Evolutionary conservation across 2,113 vertebrate species (phyloP), one percentile per base, ranked within the genome.

Genomic region (Delphinapterus leucas): DNA sequence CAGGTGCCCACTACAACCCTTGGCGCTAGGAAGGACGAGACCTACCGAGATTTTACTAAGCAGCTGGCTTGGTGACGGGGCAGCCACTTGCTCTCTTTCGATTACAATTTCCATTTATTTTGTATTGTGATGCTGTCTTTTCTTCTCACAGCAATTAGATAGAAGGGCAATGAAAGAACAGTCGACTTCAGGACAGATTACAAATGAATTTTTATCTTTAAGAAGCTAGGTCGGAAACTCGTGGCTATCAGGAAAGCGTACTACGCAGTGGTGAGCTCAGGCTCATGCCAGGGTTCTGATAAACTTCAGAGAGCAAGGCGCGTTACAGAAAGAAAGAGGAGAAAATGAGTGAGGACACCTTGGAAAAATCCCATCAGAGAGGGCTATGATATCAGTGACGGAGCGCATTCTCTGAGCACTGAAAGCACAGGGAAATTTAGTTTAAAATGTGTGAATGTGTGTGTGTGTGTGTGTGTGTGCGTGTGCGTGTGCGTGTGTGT

Each of bases 171-270:
- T 2, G 68, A 84, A 97, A 94, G 87, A 97, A 60, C 61, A 96
- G 82, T 61, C 33, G 63, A 94, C 83, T 95, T 96, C 88, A n/a
- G 93, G 96, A 97, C 86, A 97, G 74, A 93, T 95, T 82, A 92
- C 67, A 97, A 97, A 93, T 95, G 95, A 95, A 94, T 79, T 93
- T 97, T 90, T 90, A 96, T 92, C 97, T 98, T 94, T 93, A 93
- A 88, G 87, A 20, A 97, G 77, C 53, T 0, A 0, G 88, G 92
- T 1, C 33, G 41, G 96, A 98, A 98, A 97, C 92, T 82, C 96
- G 95, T 4, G 10, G 97, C 67, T 98, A 74, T 93, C 71, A 53
- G 1, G 41, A 84, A 86, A 96, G 31, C 70, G 58, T 49, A 60
- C 63, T 13, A 33, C 23, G 68, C 26, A 65, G 86, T 47, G 93